A percentile compares a stretch with the other conserved stretches of the same genome.
Conservation (phyloP, 2,797 vertebrate genomes). For the Leuciscus waleckii region DNA sequence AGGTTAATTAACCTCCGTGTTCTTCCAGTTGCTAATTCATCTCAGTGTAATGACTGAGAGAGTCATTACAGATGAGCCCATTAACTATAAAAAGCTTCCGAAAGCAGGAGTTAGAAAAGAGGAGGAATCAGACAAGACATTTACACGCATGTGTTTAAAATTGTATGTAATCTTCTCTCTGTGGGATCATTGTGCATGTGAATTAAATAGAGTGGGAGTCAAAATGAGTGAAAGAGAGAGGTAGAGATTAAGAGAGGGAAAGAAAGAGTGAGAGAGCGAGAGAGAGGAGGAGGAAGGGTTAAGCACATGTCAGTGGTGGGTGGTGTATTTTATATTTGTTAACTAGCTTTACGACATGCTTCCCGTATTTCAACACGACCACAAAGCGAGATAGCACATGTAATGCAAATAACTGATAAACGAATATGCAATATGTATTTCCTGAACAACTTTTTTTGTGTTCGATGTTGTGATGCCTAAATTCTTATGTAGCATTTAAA, state of each 20-base stretch:
- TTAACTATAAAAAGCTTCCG: constrained; percentile 53
- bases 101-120: constrained; percentile 35
- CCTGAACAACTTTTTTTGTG: background rate
- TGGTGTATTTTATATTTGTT: constrained; percentile 6
- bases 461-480: background rate
- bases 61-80: constrained; percentile 57
- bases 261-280: constrained; percentile 2
- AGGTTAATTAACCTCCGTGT: constrained; percentile 61
- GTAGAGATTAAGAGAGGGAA: constrained; percentile 18
- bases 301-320: constrained; percentile 29
- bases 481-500: background rate
- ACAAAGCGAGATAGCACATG: background rate
- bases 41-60: constrained; percentile 55
- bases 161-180: background rate
- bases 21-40: constrained; percentile 60
- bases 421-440: background rate
- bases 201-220: constrained; percentile 14
- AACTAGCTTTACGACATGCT: constrained; percentile 10
- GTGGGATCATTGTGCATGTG: background rate
- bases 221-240: background rate
- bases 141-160: constrained; percentile 12
- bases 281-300: background rate
- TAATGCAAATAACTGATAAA: background rate
- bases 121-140: constrained; percentile 4
- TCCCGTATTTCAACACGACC: background rate